Base-by-base conservation (phyloP, 2,888 invertebrate genomes). In the Pollenia amentaria region DNA sequence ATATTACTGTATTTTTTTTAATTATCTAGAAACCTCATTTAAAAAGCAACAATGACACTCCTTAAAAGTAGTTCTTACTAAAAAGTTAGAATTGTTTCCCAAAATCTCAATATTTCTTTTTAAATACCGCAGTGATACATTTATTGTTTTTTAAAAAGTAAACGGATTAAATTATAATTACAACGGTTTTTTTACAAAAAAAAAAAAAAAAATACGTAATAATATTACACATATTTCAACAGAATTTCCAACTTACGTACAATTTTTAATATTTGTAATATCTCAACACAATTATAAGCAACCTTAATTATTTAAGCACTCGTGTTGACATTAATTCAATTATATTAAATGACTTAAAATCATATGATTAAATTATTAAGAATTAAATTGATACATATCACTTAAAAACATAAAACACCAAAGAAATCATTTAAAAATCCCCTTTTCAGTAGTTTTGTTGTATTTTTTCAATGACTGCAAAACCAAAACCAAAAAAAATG, bases 311-410 rank as follows among this genome's bases (percentile, higher is more conserved):
- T 21, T 55, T 46, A 44, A 18, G 57, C n/a, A 76, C 16, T 38
- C 46, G 46, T 29, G 29, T 29, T 29, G 29, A n/a, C n/a, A 46
- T 29, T 65, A 21, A 44, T 11, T 18, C 14, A 18, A 12, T 12
- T 40, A 7, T 48, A 16, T 12, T 1, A 53, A 69, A 11, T 40
- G 51, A 16, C n/a, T 69, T 53, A 6, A 53, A 72, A 44, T 16
- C 67, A 78, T 57, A 55, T 38, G 16, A 67, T 48, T 57, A 57
- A 62, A 55, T 77, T 69, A 46, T 29, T 46, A 48, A 40, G 67
- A 78, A 78, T 38, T 57, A 11, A 55, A 46, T 53, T 55, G 44
- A 62, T 62, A 62, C 42, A 42, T 64, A 53, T 62, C 18, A 53
- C 18, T 72, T 72, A 62, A 62, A 14, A 14, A 38, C 16, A 10